A percentile compares a stretch with the other conserved stretches of the same genome.
Conservation (phyloP, 2,113 vertebrate genomes). For the Phrynocephalus versicolor region DNA sequence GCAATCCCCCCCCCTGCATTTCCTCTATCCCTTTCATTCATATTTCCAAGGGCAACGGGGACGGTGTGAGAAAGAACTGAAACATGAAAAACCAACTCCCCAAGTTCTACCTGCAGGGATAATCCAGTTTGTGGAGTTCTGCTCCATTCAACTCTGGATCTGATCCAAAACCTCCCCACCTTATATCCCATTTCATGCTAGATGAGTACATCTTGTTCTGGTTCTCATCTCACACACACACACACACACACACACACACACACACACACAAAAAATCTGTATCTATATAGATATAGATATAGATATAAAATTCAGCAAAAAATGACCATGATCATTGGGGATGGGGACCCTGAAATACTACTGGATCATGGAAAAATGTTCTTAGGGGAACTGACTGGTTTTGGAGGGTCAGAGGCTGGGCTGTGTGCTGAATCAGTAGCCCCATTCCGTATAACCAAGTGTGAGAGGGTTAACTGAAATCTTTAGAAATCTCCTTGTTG, state of each 20-base stretch:
- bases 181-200: neutral
- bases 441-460: neutral
- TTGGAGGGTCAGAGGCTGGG: neutral
- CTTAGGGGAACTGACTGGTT: neutral
- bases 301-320: too few species aligned
- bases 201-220: neutral
- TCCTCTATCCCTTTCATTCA: neutral
- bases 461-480: conserved; percentile 10
- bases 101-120: neutral
- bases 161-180: neutral
- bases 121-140: neutral
- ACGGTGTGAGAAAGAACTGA: neutral
- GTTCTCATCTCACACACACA: too few species aligned
- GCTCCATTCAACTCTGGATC: neutral
- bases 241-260: too few species aligned
- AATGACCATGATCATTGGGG: neutral
- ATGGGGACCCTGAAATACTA: neutral
- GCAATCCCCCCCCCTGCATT: neutral
- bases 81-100: neutral
- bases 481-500: neutral
- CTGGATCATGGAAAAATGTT: neutral
- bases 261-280: too few species aligned
- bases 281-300: too few species aligned
- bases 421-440: neutral
- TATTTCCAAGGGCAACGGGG: neutral